These are phyloP conservation scores for Dasyprocta punctata DNA, from an alignment of 2,113 vertebrate genomes.

Conservation along the genomic window DNA sequence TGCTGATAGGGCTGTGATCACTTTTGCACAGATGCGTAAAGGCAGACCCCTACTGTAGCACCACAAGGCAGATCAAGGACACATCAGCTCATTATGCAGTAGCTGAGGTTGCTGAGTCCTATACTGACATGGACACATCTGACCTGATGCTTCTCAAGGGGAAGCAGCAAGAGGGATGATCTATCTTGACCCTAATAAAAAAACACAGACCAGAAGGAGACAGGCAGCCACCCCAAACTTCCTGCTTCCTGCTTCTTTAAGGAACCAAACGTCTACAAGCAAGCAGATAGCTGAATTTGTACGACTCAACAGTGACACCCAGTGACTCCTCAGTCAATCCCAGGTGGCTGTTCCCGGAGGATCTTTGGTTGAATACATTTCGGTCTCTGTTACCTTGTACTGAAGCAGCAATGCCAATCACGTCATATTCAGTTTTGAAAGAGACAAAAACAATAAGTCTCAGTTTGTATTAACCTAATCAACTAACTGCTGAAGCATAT, in stretches of 20 bases:
- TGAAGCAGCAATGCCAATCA: constrained; percentile 61
- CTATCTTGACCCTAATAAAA: constrained; percentile 3
- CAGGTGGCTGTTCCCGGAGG: constrained; percentile 73
- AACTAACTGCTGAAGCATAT: constrained; percentile 80
- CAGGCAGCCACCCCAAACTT: neutral
- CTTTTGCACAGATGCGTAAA: neutral
- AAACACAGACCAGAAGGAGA: neutral
- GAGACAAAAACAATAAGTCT: constrained; percentile 76
- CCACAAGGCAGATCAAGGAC: neutral
- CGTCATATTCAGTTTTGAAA: constrained; percentile 71
- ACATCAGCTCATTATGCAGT: constrained; percentile 50
- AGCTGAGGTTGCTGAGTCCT: neutral
- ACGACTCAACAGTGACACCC: constrained; percentile 90
- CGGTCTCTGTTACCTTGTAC: constrained; percentile 61
- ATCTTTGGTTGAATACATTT: constrained; percentile 25
- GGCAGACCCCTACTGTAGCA: neutral
- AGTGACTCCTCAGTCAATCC: constrained; percentile 87
- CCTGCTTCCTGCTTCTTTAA: constrained; percentile 36
- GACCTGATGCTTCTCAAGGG: neutral
- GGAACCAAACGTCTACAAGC: constrained; percentile 43
- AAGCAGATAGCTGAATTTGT: constrained; percentile 70
- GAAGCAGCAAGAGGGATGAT: neutral
- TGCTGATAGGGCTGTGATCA: neutral
- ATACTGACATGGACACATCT: neutral
- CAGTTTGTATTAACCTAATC: constrained; percentile 83